phyloP scores from a whole-genome alignment of 2,113 vertebrate species.

The Syngnathus scovelli region DNA sequence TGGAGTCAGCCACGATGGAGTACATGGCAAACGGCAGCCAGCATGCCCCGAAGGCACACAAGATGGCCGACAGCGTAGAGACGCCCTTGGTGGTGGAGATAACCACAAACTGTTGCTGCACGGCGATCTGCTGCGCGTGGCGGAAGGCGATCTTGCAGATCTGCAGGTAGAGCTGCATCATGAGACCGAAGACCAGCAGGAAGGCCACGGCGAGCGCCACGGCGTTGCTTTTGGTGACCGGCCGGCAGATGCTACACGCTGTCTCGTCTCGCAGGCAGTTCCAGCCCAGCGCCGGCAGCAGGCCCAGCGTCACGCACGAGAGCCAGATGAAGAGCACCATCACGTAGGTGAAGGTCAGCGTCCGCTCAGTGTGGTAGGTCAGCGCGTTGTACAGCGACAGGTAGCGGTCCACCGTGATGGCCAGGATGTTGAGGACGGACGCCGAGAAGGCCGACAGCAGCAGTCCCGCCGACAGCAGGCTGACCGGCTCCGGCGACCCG shows the following conservation, averaged over 20 bases:
- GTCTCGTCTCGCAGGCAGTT: slow-evolving; percentile 80
- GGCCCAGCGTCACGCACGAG: slow-evolving; percentile 72
- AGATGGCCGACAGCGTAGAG: slow-evolving; percentile 82
- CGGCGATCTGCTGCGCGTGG: slow-evolving; percentile 90
- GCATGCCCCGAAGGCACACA: slow-evolving; percentile 84
- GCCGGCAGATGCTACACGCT: slow-evolving; percentile 81
- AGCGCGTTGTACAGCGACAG: slow-evolving; percentile 87
- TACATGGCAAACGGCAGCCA: slow-evolving; percentile 90
- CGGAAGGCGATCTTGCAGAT: slow-evolving; percentile 88
- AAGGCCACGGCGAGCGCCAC: slow-evolving; percentile 81
- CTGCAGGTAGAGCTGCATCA: slow-evolving; percentile 91
- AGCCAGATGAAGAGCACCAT: slow-evolving; percentile 80
- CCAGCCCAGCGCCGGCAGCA: slow-evolving; percentile 84
- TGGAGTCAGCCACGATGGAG: slow-evolving; percentile 82
- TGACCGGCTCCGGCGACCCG: slow-evolving; percentile 67
- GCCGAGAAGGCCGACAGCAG: slow-evolving; percentile 86
- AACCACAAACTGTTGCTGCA: slow-evolving; percentile 86
- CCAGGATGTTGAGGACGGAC: slow-evolving; percentile 82
- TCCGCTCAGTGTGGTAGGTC: slow-evolving; percentile 87
- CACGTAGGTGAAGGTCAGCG: slow-evolving; percentile 79
- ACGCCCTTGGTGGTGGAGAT: slow-evolving; percentile 89
- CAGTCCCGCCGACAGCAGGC: slow-evolving; percentile 76
- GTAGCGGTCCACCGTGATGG: slow-evolving; percentile 90
- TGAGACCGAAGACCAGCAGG: slow-evolving; percentile 83
- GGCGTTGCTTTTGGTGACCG: slow-evolving; percentile 84